Evolutionary conservation across 2,797 vertebrate genomes (phyloP), one percentile per base, ranked within the genome.

Genomic region (Discoglossus pictus): DNA sequence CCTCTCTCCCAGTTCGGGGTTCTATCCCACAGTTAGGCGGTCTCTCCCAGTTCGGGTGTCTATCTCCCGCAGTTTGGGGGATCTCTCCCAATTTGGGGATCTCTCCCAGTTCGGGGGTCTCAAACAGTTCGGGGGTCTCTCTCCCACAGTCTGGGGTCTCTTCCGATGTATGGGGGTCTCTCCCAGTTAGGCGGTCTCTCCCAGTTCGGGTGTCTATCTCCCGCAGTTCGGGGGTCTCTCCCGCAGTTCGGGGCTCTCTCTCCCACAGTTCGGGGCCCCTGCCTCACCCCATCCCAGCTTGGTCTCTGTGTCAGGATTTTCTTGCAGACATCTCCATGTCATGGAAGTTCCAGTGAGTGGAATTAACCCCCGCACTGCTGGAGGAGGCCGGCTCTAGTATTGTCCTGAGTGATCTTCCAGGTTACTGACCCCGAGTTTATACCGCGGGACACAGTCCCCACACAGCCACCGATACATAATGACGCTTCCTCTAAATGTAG

Each of bases 241-340:
- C 6, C 35, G 18, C 7, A 35, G 17, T 36, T 39, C 48, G 21
- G 4, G 38, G 11, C 36, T 9, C 5, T 12, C 52, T 47, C 10
- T 24, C 20, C 16, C 11, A 4, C 35, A 38, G 46, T 2, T 47
- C 15, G n/a, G n/a, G n/a, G 53, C 31, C 16, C 24, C 1, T 46
- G 64, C 54, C 27, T 90, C 90, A 90, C 91, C 82, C 83, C 81
- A 82, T 87, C 78, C 87, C 90, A 83, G 87, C 88, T 91, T 92
- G 82, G 82, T 85, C 90, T 88, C 88, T 88, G 89, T 79, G 86
- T 79, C 81, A 85, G 82, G 87, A 81, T 87, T 88, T 88, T 88
- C 88, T 88, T 89, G 91, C 89, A 94, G 93, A 94, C 94, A 94
- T 90, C 91, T 93, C n/a, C n/a, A 88, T 91, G 92, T 93, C 92